Percentiles rank a stretch among this genome's conserved stretches.
phyloP scores from a whole-genome alignment of 1,140 invertebrate species.

The Diuraphis noxia region DNA sequence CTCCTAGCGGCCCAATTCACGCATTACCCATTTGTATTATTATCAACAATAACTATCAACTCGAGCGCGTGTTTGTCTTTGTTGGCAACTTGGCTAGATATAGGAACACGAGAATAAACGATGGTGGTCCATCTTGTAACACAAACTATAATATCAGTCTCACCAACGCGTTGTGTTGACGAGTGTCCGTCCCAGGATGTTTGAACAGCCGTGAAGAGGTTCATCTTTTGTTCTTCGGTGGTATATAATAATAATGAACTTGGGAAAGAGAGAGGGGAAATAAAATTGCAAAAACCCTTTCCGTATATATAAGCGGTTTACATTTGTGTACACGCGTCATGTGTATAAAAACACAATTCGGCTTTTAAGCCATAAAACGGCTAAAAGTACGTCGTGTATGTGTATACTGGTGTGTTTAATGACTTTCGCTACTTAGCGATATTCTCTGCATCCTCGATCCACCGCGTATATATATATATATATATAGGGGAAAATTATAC shows the following conservation, averaged over 20 bases:
- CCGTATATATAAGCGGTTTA: conserved; percentile 1
- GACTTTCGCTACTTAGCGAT: conserved; percentile 2
- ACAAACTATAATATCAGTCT: not conserved
- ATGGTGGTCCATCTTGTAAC: not conserved
- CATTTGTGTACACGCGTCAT: not conserved
- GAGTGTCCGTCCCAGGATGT: not conserved
- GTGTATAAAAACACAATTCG: conserved; percentile 15
- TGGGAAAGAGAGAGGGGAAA: not conserved
- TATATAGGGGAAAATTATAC: not conserved
- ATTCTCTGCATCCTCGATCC: not conserved
- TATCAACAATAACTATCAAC: not conserved
- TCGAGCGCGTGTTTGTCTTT: not conserved
- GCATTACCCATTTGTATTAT: not conserved
- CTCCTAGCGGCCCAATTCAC: too few relatives aligned
- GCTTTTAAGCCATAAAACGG: not conserved
- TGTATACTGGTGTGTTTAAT: not conserved
- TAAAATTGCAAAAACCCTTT: conserved; percentile 8
- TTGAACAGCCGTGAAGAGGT: not conserved
- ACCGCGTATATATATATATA: not conserved
- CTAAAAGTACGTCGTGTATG: not conserved
- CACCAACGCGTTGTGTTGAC: not conserved
- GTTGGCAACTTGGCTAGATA: not conserved
- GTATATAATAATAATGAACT: not conserved
- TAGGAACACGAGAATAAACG: not conserved
- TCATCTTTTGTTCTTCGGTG: not conserved